phyloP scores from a whole-genome alignment of 2,888 invertebrate species.

The Calliopum simillimum region DNA sequence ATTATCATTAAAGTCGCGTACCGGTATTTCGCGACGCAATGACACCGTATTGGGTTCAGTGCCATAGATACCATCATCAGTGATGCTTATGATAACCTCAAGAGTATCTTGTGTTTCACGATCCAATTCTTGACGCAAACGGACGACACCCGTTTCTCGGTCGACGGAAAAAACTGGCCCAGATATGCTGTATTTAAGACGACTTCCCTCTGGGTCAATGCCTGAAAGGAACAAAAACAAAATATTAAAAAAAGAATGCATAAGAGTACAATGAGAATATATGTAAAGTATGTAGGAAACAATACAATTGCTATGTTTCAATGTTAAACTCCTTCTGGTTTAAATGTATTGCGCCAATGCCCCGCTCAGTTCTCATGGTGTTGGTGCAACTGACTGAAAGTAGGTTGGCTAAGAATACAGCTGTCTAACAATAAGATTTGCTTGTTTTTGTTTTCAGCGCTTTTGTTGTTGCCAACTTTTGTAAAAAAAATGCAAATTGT shows the following conservation, averaged over 20 bases:
- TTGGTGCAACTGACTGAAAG: no score
- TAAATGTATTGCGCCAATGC: conserved; percentile 42
- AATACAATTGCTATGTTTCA: conserved; percentile 21
- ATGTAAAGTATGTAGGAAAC: conserved; percentile 34
- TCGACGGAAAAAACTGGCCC: conserved; percentile 87
- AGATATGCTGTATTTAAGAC: conserved; percentile 81
- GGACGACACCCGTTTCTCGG: conserved; percentile 79
- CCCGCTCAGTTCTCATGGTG: background rate
- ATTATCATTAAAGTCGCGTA: conserved; percentile 86
- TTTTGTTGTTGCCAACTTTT: conserved; percentile 47
- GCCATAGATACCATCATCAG: conserved; percentile 78
- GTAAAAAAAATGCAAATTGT: conserved; percentile 62
- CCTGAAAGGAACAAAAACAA: conserved; percentile 67
- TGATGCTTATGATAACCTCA: conserved; percentile 85
- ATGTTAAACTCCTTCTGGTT: conserved; percentile 33
- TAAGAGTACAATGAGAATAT: conserved; percentile 46
- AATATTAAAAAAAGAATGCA: conserved; percentile 21
- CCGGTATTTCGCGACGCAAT: conserved; percentile 79
- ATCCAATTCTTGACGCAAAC: conserved; percentile 77
- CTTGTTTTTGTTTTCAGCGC: background rate
- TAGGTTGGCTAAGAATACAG: background rate
- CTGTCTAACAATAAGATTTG: background rate
- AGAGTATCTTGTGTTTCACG: conserved; percentile 77
- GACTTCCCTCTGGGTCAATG: conserved; percentile 80
- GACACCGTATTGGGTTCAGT: conserved; percentile 84